Evolutionary conservation across 1,140 invertebrate species (phyloP), one percentile per base, ranked within the genome.

Genomic region (Macrobrachium rosenbergii): DNA sequence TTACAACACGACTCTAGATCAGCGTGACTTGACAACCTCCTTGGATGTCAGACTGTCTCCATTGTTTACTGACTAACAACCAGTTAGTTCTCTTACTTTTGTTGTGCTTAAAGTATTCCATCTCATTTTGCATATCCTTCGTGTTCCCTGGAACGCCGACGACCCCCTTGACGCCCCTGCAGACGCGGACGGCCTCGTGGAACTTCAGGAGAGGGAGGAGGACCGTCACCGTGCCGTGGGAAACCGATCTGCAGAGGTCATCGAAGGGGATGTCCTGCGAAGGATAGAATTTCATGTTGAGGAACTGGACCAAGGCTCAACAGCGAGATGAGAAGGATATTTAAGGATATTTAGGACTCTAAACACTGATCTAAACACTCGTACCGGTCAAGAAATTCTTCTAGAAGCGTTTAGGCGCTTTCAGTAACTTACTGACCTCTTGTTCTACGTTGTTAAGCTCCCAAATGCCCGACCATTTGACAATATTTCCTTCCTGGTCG

Each of bases 281-380:
- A 19, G 59, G 11, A 16, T 2, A 67, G 21, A 21, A 90, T 90
- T n/a, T n/a, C n/a, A n/a, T n/a, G n/a, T n/a, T n/a, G n/a, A 90
- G 89, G 23, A 79, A 64, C 23, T 6, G 62, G 23, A 73, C 11
- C 11, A 23, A 14, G 0, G 12, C n/a, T n/a, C n/a, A n/a, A n/a
- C n/a, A n/a, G n/a, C n/a, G n/a, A n/a, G n/a, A n/a, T n/a, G n/a
- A n/a, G 73, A 76, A 19, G 3, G 17, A 5, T 19, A 19, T 5
- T 6, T 23, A 14, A 64, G 37, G 52, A 23, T n/a, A n/a, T 28
- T n/a, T 14, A 23, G 19, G 14, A 73, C 0, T 23, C 23, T 17
- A 21, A 19, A 37, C 1, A 21, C 16, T 21, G 2, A 73, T 21
- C 75, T 52, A n/a, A 45, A 52, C 75, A 0, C 0, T 23, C 23